Base-by-base conservation (phyloP, 2,888 invertebrate species). In the Drosophila pullipes region DNA sequence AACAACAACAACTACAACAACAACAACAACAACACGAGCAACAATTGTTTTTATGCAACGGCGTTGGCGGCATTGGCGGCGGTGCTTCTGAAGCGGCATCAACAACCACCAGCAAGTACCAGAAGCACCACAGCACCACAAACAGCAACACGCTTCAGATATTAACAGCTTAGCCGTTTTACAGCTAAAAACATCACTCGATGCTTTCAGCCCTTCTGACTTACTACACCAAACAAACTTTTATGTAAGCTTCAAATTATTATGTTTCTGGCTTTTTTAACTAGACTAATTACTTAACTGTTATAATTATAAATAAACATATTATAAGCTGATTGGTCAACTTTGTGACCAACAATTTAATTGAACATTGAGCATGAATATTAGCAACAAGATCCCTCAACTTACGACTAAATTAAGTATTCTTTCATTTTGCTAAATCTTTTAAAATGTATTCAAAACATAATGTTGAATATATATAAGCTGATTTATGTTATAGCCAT, bases 31-130 rank as follows among this genome's bases (percentile, higher is more conserved):
- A 78, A 61, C 63, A 77, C 55, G 72, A 69, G 64, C 78, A 80
- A 82, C 77, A 77, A 71, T 77, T 85, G 86, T 77, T 89, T 85
- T 89, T 85, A 76, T 90, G 83, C 77, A 67, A 76, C 81, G 83
- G 90, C 90, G 85, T 85, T 85, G 90, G 83, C 83, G 33, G 33
- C 33, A 88, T 85, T 87, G 88, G 87, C 76, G 89, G 90, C 85
- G 85, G 86, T 88, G 74, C 89, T 81, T 85, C 83, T 88, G 86
- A 90, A 83, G 85, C 81, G 69, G 76, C 81, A 87, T 68, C 77
- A 80, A 77, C 71, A 78, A 62, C 68, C 71, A 78, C 44, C 69
- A 70, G 64, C 68, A 62, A 53, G 33, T 25, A 60, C 22, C 64
- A 52, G 25, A 44, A 64, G 39, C 74, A 65, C 28, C 37, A 39